Evolutionary conservation across 2,797 vertebrate genomes (phyloP), one percentile per base, ranked within the genome.

Genomic region (Gymnocypris eckloni): DNA sequence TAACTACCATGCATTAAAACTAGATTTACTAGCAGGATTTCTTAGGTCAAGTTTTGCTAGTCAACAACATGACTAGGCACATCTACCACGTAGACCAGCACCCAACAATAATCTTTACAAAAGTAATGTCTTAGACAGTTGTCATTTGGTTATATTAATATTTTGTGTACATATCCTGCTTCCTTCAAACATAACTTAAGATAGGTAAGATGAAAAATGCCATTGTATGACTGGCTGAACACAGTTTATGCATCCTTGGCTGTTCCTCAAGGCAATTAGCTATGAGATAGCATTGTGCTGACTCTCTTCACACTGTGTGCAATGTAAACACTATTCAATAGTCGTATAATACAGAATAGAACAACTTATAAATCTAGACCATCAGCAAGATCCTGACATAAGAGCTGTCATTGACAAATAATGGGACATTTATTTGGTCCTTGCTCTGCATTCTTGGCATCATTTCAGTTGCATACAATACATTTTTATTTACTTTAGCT

Each of bases 361-460:
- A 79, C 39, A 39, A n/a, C 45, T 72, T 81, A 39, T 81, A 18
- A 85, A 81, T 66, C 25, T 16, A 10, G 18, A 39, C 20, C 28
- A 71, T 64, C 69, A 39, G 67, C 52, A 73, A 37, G 54, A 80
- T 80, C 77, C 52, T 73, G 77, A 80, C 77, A 43, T 13, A 70
- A 72, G n/a, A 28, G 16, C 76, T 33, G 54, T 67, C 61, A 54
- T 16, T n/a, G 83, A 43, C 71, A 82, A 86, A 83, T 83, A 54
- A 81, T 71, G 77, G 12, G 28, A 79, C 78, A 25, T 81, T 67
- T 37, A 67, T 80, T 67, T 67, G 78, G 41, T 50, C 41, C 79
- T 33, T 69, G 25, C 41, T 15, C 41, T 45, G 22, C 20, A 28
- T 18, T 48, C 6, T 28, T 70, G 48, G 69, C 75, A 39, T 66